Evolutionary conservation across 2,797 vertebrate genomes (phyloP).

Genomic region (Darevskia mixta): DNA sequence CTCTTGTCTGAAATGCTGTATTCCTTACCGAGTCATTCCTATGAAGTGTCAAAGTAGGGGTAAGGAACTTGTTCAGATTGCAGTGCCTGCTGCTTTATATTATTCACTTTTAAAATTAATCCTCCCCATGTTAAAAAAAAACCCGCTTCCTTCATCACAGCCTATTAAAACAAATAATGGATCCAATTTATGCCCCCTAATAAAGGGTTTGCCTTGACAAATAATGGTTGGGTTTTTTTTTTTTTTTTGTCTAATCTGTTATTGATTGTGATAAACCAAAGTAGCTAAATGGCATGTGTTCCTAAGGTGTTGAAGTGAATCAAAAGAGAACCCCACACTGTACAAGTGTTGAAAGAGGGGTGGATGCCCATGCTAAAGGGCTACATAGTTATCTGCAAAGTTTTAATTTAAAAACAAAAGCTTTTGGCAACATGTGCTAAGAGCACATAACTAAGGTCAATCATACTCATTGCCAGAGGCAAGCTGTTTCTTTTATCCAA

Average conservation of each 20-base stretch:
- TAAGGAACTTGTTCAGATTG: background rate
- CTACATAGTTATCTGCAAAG: background rate
- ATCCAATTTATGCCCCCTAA: background rate
- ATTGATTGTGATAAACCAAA: background rate
- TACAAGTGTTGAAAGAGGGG: background rate
- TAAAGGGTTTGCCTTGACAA: background rate
- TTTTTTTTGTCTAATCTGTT: background rate
- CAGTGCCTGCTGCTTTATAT: background rate
- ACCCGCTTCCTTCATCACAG: background rate
- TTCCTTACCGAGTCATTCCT: background rate
- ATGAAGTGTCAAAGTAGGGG: background rate
- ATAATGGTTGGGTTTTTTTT: background rate
- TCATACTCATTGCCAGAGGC: background rate
- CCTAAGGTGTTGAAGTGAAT: background rate
- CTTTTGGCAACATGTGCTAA: constrained; percentile 63
- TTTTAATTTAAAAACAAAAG: background rate
- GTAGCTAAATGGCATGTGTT: background rate
- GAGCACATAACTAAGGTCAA: background rate
- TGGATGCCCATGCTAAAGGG: background rate
- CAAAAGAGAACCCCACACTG: background rate
- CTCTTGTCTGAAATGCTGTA: background rate
- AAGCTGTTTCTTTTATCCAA: background rate
- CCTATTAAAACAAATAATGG: background rate
- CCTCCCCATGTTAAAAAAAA: background rate
- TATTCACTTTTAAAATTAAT: background rate